Evolutionary conservation across 2,113 vertebrate genomes (phyloP).

Genomic region (Phainopepla nitens): DNA sequence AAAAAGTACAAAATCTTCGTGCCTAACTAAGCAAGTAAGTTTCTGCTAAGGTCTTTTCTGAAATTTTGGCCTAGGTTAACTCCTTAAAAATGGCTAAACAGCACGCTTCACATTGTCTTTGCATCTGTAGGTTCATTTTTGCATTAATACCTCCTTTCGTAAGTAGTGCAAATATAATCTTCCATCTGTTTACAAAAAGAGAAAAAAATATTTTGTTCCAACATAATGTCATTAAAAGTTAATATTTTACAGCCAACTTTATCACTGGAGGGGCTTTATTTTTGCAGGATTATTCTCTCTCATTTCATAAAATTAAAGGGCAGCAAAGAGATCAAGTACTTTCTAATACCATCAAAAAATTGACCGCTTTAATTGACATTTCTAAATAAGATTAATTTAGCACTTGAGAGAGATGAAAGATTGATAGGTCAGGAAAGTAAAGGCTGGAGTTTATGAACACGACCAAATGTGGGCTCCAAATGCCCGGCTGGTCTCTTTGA

Average conservation of each 20-base stretch:
- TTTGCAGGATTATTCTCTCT: not conserved
- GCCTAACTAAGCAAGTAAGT: not conserved
- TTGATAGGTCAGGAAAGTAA: not conserved
- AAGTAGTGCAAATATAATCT: not conserved
- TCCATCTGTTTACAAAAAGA: not conserved
- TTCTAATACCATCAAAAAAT: not conserved
- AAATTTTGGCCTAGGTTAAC: not conserved
- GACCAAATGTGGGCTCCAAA: not conserved
- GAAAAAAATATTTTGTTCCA: not conserved
- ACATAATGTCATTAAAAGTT: not conserved
- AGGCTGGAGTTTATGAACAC: not conserved
- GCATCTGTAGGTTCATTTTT: not conserved
- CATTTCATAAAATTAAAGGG: conserved; percentile 9
- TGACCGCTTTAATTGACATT: conserved; percentile 17
- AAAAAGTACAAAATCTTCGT: not conserved
- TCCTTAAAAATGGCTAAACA: not conserved
- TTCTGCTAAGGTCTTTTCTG: not conserved
- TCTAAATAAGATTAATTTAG: conserved; percentile 36
- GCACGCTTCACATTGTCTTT: not conserved
- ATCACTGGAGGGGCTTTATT: not conserved
- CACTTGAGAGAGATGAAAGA: not conserved
- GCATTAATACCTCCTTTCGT: not conserved
- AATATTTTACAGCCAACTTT: not conserved
- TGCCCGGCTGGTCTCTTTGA: not conserved
- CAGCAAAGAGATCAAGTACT: not conserved